Base-by-base conservation (phyloP, 2,797 vertebrate species). In the Pseudomugil gertrudae region DNA sequence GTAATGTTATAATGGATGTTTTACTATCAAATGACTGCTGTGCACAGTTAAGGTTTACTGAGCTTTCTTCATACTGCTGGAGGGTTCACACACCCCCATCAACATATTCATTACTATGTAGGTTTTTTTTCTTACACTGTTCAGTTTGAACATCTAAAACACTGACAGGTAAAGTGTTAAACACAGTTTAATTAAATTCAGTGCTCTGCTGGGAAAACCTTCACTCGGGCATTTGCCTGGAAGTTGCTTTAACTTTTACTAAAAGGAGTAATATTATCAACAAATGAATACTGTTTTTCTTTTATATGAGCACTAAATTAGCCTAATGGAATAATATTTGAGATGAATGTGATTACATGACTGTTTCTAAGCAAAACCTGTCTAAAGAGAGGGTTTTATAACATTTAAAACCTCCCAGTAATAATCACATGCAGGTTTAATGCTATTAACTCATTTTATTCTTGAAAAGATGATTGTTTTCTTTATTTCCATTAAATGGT, bases 1-100 rank as follows among this genome's bases (percentile, higher is more conserved):
- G 78, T 74, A 86, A 86, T 70, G 76, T 74, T 79, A 79, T 68
- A 80, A 65, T 51, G 56, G 63, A 78, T 66, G 23, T 81, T 60
- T 83, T 66, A 80, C 78, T 80, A 73, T 84, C 62, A 72, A 45
- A 52, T 63, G 69, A 78, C 53, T 81, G 52, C 50, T 80, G 55
- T 71, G 66, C 65, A 73, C 33, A 1, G 60, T 72, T 63, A 50
- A 67, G 64, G 66, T 74, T 83, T 69, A 66, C 76, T 5, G 52
- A 54, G 62, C 53, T 58, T 79, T 84, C 69, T 55, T 75, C 63
- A 63, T 71, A 61, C 50, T 63, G 48, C 29, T 73, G 61, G 54
- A 76, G 65, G 76, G 73, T 62, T 43, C 71, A 68, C 14, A 53
- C 66, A 63, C 47, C n/a, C 53, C 17, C 61, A 45, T 62, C 24